Evolutionary conservation across 2,888 invertebrate genomes (phyloP).

Genomic region (Trissolcus brochymenae): DNA sequence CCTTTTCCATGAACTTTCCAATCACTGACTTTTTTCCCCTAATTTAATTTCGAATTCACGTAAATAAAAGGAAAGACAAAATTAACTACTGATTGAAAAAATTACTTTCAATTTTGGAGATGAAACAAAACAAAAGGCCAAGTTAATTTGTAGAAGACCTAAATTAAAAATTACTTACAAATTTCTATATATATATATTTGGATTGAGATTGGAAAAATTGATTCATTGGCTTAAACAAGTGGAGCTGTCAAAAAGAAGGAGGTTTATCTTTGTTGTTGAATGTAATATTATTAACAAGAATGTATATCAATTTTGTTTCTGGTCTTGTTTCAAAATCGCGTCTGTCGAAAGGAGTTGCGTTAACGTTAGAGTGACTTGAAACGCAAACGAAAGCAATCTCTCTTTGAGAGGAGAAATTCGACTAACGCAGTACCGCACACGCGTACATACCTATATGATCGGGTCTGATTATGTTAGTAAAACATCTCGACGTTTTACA

Average conservation of each 20-base stretch:
- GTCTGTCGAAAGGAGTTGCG: conserved; percentile 23
- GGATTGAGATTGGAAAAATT: background rate
- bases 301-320: conserved; percentile 29
- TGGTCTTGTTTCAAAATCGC: conserved; percentile 31
- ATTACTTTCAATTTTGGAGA: too few species aligned
- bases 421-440: conserved; percentile 13
- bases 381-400: conserved; percentile 26
- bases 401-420: conserved; percentile 32
- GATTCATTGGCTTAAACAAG: background rate
- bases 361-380: conserved; percentile 6
- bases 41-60: too few species aligned
- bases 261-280: conserved; percentile 9
- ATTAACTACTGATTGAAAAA: too few species aligned
- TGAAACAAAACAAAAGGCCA: too few species aligned
- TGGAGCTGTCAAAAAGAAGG: background rate
- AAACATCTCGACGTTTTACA: conserved; percentile 34
- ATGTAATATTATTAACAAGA: conserved; percentile 23
- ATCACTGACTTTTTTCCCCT: too few species aligned
- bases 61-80: too few species aligned
- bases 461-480: conserved; percentile 8
- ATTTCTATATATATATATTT: too few species aligned
- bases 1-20: too few species aligned
- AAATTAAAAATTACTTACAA: background rate
- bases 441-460: conserved; percentile 4
- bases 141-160: too few species aligned